Conservation (phyloP, 2,113 vertebrate genomes). For the Mustelus asterias region DNA sequence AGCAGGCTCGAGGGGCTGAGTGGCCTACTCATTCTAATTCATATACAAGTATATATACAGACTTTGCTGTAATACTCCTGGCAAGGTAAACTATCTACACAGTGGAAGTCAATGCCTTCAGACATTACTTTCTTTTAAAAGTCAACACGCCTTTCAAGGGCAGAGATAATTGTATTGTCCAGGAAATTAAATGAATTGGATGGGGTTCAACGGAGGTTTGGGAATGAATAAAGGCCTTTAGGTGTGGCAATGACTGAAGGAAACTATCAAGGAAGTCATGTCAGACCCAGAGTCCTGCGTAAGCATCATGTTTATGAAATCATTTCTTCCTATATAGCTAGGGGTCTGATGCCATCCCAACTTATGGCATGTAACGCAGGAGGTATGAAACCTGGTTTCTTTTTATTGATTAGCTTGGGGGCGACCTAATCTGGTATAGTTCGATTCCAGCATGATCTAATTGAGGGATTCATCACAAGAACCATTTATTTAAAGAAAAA, state of each 20-base stretch:
- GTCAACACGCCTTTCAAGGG: not conserved
- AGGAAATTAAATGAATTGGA: not conserved
- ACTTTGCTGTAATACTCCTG: not conserved
- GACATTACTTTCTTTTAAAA: not conserved
- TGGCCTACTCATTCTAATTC: too few species aligned
- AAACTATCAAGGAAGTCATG: not conserved
- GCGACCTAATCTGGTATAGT: not conserved
- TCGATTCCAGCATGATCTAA: not conserved
- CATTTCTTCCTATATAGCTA: not conserved
- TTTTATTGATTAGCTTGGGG: not conserved
- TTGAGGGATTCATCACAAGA: not conserved
- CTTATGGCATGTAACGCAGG: not conserved
- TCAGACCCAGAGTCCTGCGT: not conserved
- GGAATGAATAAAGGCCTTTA: not conserved
- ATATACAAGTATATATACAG: not conserved
- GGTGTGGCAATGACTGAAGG: not conserved
- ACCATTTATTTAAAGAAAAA: not conserved
- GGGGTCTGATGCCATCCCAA: not conserved
- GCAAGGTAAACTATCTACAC: not conserved
- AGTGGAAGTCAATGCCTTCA: not conserved
- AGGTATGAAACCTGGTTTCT: not conserved
- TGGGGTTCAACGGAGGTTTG: not conserved
- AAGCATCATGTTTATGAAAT: not conserved
- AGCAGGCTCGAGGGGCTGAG: too few species aligned
- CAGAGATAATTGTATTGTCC: not conserved